Evolutionary conservation across 2,797 vertebrate species (phyloP), one percentile per base, ranked within the genome.

Genomic region (Odontamblyopus rebecca): DNA sequence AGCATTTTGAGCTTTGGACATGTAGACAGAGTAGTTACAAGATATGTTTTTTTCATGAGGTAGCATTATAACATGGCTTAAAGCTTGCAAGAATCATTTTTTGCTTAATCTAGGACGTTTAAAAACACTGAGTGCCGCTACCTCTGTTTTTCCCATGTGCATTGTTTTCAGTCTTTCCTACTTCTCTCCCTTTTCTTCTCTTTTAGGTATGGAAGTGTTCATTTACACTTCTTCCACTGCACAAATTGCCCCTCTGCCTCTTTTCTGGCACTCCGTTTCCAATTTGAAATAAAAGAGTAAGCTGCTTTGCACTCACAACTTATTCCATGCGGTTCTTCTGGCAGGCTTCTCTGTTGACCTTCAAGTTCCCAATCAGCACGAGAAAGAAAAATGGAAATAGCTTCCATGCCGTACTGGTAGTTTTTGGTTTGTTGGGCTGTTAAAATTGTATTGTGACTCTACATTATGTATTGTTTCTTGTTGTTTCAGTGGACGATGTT

Each of bases 401-500:
- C 80, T 83, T 60, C 57, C 18, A 23, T 8, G 57, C 26, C 57
- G 16, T 77, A 61, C 81, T 86, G 80, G 12, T 69, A 82, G 82
- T 80, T 70, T 48, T 62, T 13, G 13, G 75, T 85, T 88, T 89
- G 68, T 77, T 77, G 81, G 85, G 87, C 78, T 76, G 77, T 51
- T 76, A 64, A 78, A 72, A 82, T 76, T 80, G 83, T 81, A 74
- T 81, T 79, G 75, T 77, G 70, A 75, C 75, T 73, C 76, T 75
- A 62, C 62, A 65, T 69, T 68, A 76, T 61, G 63, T 70, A 54
- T 79, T 41, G 51, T 79, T 35, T 74, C 23, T 71, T 54, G 62
- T 44, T 69, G 54, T 67, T 32, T 54, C 85, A 35, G 0, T 93
- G 96, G 97, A 98, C 9, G 98, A 99, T 0, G 97, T 98, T 61